Conservation (phyloP, 2,797 vertebrate species). For the Knipowitschia caucasica region DNA sequence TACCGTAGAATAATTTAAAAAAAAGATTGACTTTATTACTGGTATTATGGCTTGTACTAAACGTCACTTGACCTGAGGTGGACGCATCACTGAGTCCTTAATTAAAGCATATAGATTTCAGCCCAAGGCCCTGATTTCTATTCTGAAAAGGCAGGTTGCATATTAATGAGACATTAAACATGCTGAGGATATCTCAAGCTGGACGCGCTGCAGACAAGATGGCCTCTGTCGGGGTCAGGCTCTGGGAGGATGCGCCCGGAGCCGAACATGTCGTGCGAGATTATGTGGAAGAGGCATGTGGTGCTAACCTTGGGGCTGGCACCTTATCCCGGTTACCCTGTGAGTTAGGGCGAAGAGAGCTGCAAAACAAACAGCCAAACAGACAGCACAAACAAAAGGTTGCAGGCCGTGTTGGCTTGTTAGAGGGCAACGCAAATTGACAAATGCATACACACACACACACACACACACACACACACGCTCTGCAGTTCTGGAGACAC, state of each 20-base stretch:
- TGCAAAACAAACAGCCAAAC: slow-evolving; percentile 95
- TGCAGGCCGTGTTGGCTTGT: slow-evolving; percentile 76
- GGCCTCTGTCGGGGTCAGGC: slow-evolving; percentile 39
- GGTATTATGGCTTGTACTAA: too few species aligned
- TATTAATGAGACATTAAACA: slow-evolving; percentile 38
- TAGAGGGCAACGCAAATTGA: slow-evolving; percentile 75
- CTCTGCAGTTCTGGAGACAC: slow-evolving; percentile 53
- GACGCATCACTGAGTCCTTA: slow-evolving; percentile 28
- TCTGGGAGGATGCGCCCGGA: slow-evolving; percentile 70
- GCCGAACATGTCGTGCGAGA: slow-evolving; percentile 76
- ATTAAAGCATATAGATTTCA: slow-evolving; percentile 52
- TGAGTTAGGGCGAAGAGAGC: slow-evolving; percentile 97
- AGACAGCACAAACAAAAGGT: slow-evolving; percentile 79
- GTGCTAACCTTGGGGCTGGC: slow-evolving; percentile 97
- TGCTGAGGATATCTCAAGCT: slow-evolving; percentile 40
- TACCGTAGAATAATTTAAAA: not conserved
- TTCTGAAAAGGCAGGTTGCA: slow-evolving; percentile 26
- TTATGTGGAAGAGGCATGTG: slow-evolving; percentile 89
- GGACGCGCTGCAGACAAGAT: slow-evolving; percentile 32
- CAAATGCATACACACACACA: slow-evolving; percentile 75
- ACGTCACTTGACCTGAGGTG: slow-evolving; percentile 7
- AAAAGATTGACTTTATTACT: not conserved
- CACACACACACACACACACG: slow-evolving; percentile 62
- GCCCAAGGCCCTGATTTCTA: slow-evolving; percentile 36
- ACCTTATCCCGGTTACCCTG: slow-evolving; percentile 97